Base-by-base conservation (phyloP, 2,888 invertebrate genomes). In the Sceliomorpha sp. region DNA sequence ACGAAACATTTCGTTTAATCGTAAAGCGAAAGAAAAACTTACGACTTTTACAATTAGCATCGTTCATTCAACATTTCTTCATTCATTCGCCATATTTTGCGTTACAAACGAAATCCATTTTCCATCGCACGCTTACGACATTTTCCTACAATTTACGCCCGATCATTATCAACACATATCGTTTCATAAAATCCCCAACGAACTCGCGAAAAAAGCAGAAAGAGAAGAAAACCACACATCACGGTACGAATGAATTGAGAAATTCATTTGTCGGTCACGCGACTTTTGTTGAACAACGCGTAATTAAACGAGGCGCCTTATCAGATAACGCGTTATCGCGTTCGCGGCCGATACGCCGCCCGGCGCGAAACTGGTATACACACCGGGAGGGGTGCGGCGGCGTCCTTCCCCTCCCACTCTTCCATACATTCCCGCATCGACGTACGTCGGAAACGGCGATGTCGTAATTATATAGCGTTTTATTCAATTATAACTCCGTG, bases 391-490 rank as follows among this genome's bases (percentile, higher is more conserved):
- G 37, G 7, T 15, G 3, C 44, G 20, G 31, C 31, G 42, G 31
- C 36, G 48, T 42, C 50, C 55, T 44, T 40, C 37, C 47, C 66
- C 53, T 67, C 32, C 32, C n/a, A 17, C 29, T 27, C 32, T 13
- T 48, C 26, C 13, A 27, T 39, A 17, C 5, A 10, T 17, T 20
- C 42, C 8, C n/a, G 27, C 27, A 8, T 9, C 45, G 37, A 39
- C 26, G 14, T 20, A 27, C 56, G 66, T 72, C 59, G 73, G 48
- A 68, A 75, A 66, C 58, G 56, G 50, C 50, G 59, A 63, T 66
- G 45, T 48, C 56, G 63, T 74, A 78, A 79, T 81, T 78, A 77
- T 75, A 73, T 20, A 40, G 70, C 66, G 71, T 70, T 76, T 71
- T 62, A 72, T 77, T 73, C 72, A 72, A 73, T 75, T 73, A 74